phyloP scores from a whole-genome alignment of 2,888 invertebrate genomes.

The Ormyrus thymus region DNA sequence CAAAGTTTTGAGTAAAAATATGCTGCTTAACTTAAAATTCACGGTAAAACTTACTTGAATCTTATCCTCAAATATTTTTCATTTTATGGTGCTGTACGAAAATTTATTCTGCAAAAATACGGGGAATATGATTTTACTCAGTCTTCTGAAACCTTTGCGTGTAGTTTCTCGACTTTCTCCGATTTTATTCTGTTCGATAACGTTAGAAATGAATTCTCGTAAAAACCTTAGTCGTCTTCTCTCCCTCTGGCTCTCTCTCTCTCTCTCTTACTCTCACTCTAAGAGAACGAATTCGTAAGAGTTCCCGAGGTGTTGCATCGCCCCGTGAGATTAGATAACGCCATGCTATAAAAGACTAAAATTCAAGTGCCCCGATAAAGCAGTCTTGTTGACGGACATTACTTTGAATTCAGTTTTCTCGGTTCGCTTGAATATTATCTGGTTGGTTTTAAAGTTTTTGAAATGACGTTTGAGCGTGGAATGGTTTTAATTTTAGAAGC shows the following conservation, averaged over 20 bases:
- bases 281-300: constrained; percentile 2
- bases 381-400: too few species aligned
- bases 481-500: too few species aligned
- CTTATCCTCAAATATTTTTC: too few species aligned
- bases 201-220: constrained; percentile 34
- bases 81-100: too few species aligned
- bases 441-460: too few species aligned
- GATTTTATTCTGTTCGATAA: constrained; percentile 28
- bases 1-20: too few species aligned
- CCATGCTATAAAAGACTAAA: constrained; percentile 13
- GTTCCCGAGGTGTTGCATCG: neutral
- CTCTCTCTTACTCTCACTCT: neutral
- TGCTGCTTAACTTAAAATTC: too few species aligned
- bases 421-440: too few species aligned
- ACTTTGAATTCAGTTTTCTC: too few species aligned
- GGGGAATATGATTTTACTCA: constrained; percentile 8
- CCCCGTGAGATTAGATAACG: constrained; percentile 33
- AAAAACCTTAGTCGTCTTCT: constrained; percentile 7
- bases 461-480: too few species aligned
- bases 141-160: neutral
- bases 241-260: neutral
- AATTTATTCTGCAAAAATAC: too few species aligned
- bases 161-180: neutral
- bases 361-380: constrained; percentile 16
- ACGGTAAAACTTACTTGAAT: too few species aligned